Evolutionary conservation across 1,140 invertebrate species (phyloP).

Genomic region (Lordiphosa collinella): DNA sequence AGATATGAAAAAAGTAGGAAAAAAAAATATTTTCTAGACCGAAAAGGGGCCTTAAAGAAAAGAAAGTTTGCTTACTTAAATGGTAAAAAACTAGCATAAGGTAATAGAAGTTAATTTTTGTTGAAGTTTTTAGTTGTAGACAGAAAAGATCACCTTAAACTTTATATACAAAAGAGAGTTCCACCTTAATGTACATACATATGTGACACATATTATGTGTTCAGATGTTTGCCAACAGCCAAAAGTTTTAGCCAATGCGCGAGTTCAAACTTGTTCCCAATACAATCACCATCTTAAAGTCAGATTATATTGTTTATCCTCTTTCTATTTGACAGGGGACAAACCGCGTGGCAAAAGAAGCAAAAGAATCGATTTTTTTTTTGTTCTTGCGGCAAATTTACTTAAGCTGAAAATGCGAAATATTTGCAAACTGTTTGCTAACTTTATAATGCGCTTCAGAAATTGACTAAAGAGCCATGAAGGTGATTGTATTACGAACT

Average conservation of each 20-base stretch:
- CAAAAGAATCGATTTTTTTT: constrained; percentile 2
- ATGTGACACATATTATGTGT: no score
- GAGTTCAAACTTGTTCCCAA: constrained; percentile 4
- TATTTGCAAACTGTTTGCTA: constrained; percentile 17
- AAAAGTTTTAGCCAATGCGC: constrained; percentile 1
- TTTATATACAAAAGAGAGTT: background rate
- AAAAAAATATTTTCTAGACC: no score
- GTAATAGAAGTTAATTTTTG: no score
- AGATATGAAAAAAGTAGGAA: no score
- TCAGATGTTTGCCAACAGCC: background rate
- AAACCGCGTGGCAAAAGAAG: background rate
- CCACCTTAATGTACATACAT: background rate
- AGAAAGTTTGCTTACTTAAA: no score
- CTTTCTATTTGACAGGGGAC: background rate
- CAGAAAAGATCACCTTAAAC: no score
- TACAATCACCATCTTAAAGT: constrained; percentile 7
- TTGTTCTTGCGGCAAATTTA: background rate
- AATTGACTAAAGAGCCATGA: constrained; percentile 19
- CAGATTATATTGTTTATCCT: constrained; percentile 6
- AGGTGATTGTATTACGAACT: constrained; percentile 38
- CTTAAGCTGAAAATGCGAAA: background rate
- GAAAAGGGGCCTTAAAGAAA: no score
- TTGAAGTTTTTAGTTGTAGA: no score
- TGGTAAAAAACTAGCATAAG: no score
- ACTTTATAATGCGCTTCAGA: constrained; percentile 48